A percentile compares a stretch with the other conserved stretches of the same genome.
These are phyloP conservation scores for Aegithalos caudatus DNA, from an alignment of 2,113 vertebrate genomes.

Conservation along the genomic window DNA sequence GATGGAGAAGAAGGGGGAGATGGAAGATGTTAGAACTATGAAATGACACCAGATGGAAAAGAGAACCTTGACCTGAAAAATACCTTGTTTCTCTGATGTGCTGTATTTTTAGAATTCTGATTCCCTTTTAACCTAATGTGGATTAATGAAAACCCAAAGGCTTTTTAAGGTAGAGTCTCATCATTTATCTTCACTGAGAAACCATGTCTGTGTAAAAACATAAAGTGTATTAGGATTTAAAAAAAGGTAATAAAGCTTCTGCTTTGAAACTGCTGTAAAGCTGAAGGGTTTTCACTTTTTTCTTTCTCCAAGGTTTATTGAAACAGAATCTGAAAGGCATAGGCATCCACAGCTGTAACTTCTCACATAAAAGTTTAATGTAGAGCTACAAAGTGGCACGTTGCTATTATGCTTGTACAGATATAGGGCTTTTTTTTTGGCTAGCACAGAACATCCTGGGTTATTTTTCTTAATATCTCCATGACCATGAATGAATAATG, in stretches of 20 bases:
- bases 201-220: slow-evolving; percentile 34
- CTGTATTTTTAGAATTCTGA: slow-evolving; percentile 58
- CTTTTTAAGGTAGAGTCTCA: slow-evolving; percentile 51
- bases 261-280: slow-evolving; percentile 60
- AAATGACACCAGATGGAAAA: slow-evolving; percentile 52
- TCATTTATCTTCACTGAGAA: slow-evolving; percentile 58
- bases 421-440: neutral
- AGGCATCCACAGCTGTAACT: slow-evolving; percentile 51
- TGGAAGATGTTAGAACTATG: slow-evolving; percentile 50
- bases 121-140: slow-evolving; percentile 58
- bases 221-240: neutral
- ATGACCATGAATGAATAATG: neutral
- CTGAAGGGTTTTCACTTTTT: slow-evolving; percentile 31
- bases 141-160: slow-evolving; percentile 59
- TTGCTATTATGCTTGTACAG: neutral
- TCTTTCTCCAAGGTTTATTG: slow-evolving; percentile 50
- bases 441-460: neutral
- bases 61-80: slow-evolving; percentile 53
- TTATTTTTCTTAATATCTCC: slow-evolving; percentile 10
- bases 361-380: slow-evolving; percentile 43
- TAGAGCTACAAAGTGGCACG: slow-evolving; percentile 32
- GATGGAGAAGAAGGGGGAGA: slow-evolving; percentile 39
- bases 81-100: slow-evolving; percentile 55
- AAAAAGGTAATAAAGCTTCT: slow-evolving; percentile 54
- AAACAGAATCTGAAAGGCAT: slow-evolving; percentile 26